phyloP scores from a whole-genome alignment of 2,113 vertebrate species.

The Motacilla alba region DNA sequence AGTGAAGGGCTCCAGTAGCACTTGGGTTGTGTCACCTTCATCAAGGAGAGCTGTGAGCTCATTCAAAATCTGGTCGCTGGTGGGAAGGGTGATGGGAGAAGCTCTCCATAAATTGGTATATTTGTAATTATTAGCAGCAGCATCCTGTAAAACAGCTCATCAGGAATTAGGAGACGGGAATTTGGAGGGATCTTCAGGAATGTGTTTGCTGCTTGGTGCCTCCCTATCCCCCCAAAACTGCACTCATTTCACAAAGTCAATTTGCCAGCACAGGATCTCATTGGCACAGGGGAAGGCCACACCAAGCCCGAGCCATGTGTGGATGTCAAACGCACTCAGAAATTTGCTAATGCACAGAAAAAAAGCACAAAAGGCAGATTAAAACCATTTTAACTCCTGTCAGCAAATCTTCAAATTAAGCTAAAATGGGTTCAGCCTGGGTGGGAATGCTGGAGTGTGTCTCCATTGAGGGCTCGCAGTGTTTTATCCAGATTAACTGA shows the following conservation, averaged over 20 bases:
- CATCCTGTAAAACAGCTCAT: not conserved
- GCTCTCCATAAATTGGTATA: not conserved
- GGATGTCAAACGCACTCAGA: not conserved
- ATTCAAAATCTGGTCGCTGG: fast-evolving
- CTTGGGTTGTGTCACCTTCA: not conserved
- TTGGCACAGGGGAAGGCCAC: not conserved
- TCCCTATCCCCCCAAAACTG: not conserved
- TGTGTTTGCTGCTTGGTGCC: not conserved
- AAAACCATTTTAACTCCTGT: not conserved
- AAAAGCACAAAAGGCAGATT: constrained; percentile 21
- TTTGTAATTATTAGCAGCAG: not conserved
- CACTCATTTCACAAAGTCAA: fast-evolving
- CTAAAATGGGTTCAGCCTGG: constrained; percentile 18
- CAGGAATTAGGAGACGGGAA: not conserved
- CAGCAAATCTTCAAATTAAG: constrained; percentile 31
- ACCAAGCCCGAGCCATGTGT: not conserved
- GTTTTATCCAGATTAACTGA: constrained; percentile 1
- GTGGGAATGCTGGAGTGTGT: not conserved
- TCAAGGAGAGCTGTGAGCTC: not conserved
- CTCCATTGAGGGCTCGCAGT: not conserved
- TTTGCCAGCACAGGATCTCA: not conserved
- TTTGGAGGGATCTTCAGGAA: not conserved
- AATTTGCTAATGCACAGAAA: not conserved
- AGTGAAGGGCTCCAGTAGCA: not conserved
- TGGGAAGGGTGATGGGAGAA: not conserved